Percentiles rank a stretch among this genome's conserved stretches.
Conservation (phyloP, 2,797 vertebrate genomes). For the Prionace glauca region DNA sequence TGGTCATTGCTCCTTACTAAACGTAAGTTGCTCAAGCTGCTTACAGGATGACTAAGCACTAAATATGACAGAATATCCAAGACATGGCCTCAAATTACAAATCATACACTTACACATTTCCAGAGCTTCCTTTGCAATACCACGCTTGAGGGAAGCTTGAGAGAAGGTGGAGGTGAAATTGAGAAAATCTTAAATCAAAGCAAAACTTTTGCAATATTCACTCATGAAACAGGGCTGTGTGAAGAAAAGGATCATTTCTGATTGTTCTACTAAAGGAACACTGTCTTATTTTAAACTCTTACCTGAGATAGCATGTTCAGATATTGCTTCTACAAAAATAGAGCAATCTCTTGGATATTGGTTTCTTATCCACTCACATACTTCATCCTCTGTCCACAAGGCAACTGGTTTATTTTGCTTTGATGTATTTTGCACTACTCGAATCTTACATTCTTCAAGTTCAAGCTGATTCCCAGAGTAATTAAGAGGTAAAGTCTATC, state of each 20-base stretch:
- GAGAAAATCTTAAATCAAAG: not conserved
- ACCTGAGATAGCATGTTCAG: slow-evolving; percentile 30
- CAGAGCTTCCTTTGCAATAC: not conserved
- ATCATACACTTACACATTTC: not conserved
- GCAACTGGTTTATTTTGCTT: slow-evolving; percentile 36
- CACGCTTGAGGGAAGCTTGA: not conserved
- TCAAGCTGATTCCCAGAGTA: not conserved
- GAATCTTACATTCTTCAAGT: slow-evolving; percentile 36
- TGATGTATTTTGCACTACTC: not conserved
- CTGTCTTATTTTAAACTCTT: not conserved
- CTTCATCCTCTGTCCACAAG: slow-evolving; percentile 43
- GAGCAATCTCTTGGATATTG: slow-evolving; percentile 37
- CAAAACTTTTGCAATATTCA: not conserved
- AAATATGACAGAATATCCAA: not conserved
- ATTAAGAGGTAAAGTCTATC: not conserved
- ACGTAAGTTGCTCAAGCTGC: not conserved
- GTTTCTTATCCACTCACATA: slow-evolving; percentile 40
- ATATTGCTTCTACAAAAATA: slow-evolving; percentile 23
- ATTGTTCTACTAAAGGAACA: not conserved
- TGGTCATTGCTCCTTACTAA: not conserved
- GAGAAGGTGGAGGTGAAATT: not conserved
- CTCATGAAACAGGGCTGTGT: not conserved
- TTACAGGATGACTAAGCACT: not conserved
- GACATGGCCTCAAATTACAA: not conserved
- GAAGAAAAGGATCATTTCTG: not conserved